Percentiles rank a stretch among this genome's conserved stretches.
These are phyloP conservation scores for Labia minor DNA, from an alignment of 2,888 invertebrate species.

Conservation along the genomic window DNA sequence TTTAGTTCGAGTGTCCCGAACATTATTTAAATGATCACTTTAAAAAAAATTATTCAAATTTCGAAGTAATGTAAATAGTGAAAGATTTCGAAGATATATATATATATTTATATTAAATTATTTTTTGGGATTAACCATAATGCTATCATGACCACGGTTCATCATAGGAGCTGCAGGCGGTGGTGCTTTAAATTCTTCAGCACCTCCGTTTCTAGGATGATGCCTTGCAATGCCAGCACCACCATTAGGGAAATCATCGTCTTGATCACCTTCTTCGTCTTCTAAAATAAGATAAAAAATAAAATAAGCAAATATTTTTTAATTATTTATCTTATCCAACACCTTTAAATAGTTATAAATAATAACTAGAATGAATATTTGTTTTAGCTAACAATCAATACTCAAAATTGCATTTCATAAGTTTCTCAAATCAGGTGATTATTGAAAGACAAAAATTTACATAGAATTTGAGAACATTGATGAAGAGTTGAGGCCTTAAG, in stretches of 20 bases:
- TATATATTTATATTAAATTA: not conserved
- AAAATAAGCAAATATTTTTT: no score
- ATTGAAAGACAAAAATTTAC: no score
- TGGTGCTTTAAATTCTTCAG: not conserved
- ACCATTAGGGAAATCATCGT: not conserved
- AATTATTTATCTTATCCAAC: no score
- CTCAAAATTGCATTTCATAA: no score
- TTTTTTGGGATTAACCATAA: not conserved
- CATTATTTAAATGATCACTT: not conserved
- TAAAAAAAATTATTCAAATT: not conserved
- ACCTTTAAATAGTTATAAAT: no score
- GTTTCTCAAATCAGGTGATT: no score
- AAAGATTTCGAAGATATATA: not conserved
- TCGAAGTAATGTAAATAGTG: not conserved
- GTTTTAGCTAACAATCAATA: no score
- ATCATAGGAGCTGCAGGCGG: not conserved
- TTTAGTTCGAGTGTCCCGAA: not conserved
- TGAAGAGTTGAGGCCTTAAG: no score
- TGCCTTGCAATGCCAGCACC: not conserved
- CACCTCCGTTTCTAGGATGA: not conserved
- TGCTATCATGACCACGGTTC: not conserved
- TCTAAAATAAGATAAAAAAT: not conserved
- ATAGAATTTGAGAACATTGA: no score
- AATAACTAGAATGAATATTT: no score
- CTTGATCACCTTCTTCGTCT: not conserved